Evolutionary conservation across 2,888 invertebrate species (phyloP).

Genomic region (Portevinia maculata): DNA sequence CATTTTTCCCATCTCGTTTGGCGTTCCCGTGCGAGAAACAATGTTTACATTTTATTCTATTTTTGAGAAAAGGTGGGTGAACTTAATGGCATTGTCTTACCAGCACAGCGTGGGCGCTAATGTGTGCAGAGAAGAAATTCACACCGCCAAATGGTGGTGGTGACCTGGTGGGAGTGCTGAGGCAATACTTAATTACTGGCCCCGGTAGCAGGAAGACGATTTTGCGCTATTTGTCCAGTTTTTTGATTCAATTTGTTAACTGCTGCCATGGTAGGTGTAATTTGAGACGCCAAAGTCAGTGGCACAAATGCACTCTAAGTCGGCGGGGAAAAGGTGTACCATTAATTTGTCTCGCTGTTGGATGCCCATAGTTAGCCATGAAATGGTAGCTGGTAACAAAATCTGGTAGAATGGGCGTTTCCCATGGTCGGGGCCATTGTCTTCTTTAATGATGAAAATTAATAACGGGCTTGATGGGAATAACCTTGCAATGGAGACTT

Average conservation of each 20-base stretch:
- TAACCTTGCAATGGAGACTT: neutral
- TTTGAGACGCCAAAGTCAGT: conserved; percentile 60
- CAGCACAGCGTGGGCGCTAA: neutral
- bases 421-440: conserved; percentile 44
- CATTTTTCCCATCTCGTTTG: conserved; percentile 46
- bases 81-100: conserved; percentile 66
- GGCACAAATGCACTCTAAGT: conserved; percentile 47
- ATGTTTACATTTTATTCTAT: conserved; percentile 6
- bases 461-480: conserved; percentile 48
- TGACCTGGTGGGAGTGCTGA: conserved; percentile 50
- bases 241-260: conserved; percentile 67
- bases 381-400: conserved; percentile 25
- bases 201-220: conserved; percentile 55
- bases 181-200: conserved; percentile 62
- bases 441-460: conserved; percentile 63
- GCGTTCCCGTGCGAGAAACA: conserved; percentile 2
- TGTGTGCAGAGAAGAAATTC: conserved; percentile 67
- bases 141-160: conserved; percentile 41
- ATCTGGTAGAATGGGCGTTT: conserved; percentile 36
- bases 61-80: conserved; percentile 63
- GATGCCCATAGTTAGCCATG: conserved; percentile 11
- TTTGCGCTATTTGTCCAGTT: conserved; percentile 72
- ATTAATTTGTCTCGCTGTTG: conserved; percentile 69
- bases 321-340: conserved; percentile 14
- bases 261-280: conserved; percentile 48